These are phyloP conservation scores for Xenus cinereus DNA, from an alignment of 2,113 vertebrate species.

Conservation along the genomic window DNA sequence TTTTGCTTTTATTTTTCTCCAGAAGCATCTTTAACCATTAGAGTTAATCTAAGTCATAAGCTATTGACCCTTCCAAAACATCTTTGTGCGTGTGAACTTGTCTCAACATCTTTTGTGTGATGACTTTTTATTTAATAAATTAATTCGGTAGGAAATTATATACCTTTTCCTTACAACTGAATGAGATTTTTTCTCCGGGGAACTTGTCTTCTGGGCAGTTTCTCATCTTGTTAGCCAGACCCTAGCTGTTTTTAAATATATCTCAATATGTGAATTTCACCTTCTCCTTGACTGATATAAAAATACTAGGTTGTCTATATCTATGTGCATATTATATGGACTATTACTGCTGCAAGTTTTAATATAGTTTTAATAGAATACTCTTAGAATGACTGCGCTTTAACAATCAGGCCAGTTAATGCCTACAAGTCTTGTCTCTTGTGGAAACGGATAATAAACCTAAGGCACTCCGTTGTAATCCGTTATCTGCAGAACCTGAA, in stretches of 20 bases:
- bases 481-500: slow-evolving; percentile 23
- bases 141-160: not conserved
- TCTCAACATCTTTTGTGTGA: not conserved
- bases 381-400: not conserved
- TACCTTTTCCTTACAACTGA: not conserved
- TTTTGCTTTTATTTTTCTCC: not conserved
- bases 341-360: not conserved
- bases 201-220: not conserved
- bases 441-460: not conserved
- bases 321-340: not conserved
- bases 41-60: not conserved
- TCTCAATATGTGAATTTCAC: not conserved
- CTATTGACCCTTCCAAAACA: not conserved
- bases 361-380: not conserved
- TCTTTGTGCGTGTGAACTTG: not conserved
- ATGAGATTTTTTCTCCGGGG: not conserved
- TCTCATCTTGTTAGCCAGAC: not conserved
- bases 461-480: not conserved
- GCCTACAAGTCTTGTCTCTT: not conserved
- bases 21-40: not conserved
- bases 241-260: not conserved
- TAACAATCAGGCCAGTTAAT: not conserved
- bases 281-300: not conserved
- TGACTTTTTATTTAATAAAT: not conserved
- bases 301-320: not conserved